phyloP scores from a whole-genome alignment of 1,140 invertebrate species.

The Battus philenor region DNA sequence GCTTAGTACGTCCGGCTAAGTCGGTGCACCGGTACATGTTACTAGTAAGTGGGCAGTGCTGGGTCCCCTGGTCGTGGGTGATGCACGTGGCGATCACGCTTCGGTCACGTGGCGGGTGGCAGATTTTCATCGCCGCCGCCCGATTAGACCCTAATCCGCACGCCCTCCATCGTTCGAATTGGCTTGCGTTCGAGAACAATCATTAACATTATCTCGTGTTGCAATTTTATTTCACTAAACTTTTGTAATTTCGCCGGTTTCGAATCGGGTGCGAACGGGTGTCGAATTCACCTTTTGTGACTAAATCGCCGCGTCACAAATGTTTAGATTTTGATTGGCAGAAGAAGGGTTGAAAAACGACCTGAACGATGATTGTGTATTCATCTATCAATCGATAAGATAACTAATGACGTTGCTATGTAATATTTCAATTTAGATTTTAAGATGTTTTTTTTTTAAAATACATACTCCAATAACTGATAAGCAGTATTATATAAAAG shows the following conservation, averaged over 20 bases:
- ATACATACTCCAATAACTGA: too few species aligned
- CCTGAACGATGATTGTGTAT: background rate
- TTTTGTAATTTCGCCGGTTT: constrained; percentile 23
- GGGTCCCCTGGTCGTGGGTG: background rate
- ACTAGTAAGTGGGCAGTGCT: background rate
- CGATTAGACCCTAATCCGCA: constrained; percentile 64
- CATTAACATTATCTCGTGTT: constrained; percentile 55
- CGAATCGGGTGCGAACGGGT: constrained; percentile 19
- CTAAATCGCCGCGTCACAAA: constrained; percentile 1
- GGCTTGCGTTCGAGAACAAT: constrained; percentile 43
- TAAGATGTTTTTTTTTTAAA: too few species aligned
- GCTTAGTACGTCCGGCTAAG: too few species aligned
- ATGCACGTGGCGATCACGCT: constrained; percentile 19
- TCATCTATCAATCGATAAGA: background rate
- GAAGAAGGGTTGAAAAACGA: background rate
- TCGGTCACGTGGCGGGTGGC: constrained; percentile 26
- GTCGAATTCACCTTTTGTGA: constrained; percentile 19
- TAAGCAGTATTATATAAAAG: too few species aligned
- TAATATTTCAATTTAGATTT: constrained; percentile 2
- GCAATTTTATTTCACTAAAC: constrained; percentile 42
- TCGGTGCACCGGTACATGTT: too few species aligned
- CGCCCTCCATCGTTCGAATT: constrained; percentile 45
- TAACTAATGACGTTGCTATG: background rate
- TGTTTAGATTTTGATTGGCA: constrained; percentile 11
- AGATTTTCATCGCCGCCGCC: constrained; percentile 62